Percentiles rank a stretch among this genome's conserved stretches.
phyloP scores from a whole-genome alignment of 2,888 invertebrate species.

The Chloroclysta siterata region DNA sequence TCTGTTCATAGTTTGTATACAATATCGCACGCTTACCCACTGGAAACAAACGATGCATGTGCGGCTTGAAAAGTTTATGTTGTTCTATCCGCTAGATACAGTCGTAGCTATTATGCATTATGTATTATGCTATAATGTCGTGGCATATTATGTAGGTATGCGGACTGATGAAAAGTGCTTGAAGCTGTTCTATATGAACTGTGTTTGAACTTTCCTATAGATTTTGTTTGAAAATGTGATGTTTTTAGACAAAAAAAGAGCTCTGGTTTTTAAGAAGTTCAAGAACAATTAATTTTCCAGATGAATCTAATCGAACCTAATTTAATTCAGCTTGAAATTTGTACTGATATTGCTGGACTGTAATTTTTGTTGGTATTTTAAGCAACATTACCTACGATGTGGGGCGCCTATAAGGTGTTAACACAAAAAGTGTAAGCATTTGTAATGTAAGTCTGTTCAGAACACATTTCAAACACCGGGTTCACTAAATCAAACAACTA shows the following conservation, averaged over 20 bases:
- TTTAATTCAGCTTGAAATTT: no score
- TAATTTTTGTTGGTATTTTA: no score
- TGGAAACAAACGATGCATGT: conserved; percentile 29
- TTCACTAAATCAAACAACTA: conserved; percentile 13
- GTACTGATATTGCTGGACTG: no score
- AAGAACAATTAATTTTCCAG: no score
- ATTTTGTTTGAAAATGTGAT: background rate
- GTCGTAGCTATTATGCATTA: background rate
- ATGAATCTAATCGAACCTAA: no score
- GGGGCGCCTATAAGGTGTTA: no score
- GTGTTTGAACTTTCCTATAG: no score
- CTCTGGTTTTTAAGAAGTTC: no score
- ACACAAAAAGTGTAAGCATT: no score
- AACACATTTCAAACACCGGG: background rate
- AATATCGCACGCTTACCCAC: conserved; percentile 25
- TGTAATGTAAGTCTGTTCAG: no score
- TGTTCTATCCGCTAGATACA: background rate
- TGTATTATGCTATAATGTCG: no score
- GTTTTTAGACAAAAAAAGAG: background rate
- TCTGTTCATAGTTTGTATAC: conserved; percentile 49
- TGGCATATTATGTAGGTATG: background rate
- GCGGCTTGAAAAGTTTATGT: conserved; percentile 23
- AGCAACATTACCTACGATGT: no score
- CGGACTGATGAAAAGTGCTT: background rate
- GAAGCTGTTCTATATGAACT: background rate